phyloP scores from a whole-genome alignment of 2,888 invertebrate species.

The Hedychridium roseum region DNA sequence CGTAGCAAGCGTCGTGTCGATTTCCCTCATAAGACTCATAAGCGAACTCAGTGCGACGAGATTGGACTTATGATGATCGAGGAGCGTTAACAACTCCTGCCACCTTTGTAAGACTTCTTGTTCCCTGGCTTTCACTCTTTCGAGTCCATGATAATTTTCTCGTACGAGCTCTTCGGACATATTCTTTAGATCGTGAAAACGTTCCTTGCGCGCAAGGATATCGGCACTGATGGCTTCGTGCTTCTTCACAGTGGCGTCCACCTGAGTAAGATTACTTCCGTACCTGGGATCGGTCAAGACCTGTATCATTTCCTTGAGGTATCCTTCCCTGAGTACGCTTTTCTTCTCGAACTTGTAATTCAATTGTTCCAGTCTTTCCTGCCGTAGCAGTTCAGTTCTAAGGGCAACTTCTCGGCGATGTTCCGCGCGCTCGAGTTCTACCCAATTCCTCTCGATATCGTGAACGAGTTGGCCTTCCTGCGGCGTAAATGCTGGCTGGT shows the following conservation, averaged over 20 bases:
- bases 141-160: slow-evolving; percentile 91
- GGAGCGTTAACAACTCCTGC: slow-evolving; percentile 82
- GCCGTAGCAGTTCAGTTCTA: slow-evolving; percentile 87
- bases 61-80: slow-evolving; percentile 84
- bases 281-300: slow-evolving; percentile 92
- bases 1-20: slow-evolving; percentile 86
- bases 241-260: slow-evolving; percentile 97
- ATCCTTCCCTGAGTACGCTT: slow-evolving; percentile 92
- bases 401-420: slow-evolving; percentile 93
- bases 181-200: slow-evolving; percentile 91
- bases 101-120: slow-evolving; percentile 86
- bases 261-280: slow-evolving; percentile 88
- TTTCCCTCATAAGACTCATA: slow-evolving; percentile 89
- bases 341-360: slow-evolving; percentile 97
- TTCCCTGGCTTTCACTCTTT: slow-evolving; percentile 75
- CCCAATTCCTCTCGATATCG: slow-evolving; percentile 96
- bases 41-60: slow-evolving; percentile 82
- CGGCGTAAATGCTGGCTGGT: slow-evolving; percentile 85
- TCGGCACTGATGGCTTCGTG: slow-evolving; percentile 98
- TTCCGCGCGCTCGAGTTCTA: slow-evolving; percentile 89
- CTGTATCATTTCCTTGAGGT: slow-evolving; percentile 96
- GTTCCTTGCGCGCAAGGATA: slow-evolving; percentile 90
- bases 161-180: slow-evolving; percentile 92
- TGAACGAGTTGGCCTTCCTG: slow-evolving; percentile 91
- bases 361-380: slow-evolving; percentile 92